Percentiles rank a stretch among this genome's conserved stretches.
phyloP scores from a whole-genome alignment of 2,113 vertebrate genomes.

The Australoheros scitulus region DNA sequence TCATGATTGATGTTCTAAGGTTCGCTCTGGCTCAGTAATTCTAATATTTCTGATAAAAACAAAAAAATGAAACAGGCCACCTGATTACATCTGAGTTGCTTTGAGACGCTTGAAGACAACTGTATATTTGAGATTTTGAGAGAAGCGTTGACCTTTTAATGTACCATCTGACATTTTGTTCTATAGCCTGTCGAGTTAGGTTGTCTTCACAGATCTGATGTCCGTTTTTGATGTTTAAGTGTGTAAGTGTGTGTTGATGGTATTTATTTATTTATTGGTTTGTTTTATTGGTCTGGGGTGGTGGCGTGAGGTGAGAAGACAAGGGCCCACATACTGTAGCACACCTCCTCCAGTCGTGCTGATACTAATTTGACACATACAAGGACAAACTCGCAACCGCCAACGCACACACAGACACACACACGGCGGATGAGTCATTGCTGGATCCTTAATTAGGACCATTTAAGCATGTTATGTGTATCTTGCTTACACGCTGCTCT shows the following conservation, averaged over 20 bases:
- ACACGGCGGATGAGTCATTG: constrained; percentile 52
- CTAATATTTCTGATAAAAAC: not conserved
- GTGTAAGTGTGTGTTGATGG: not conserved
- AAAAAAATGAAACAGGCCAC: not conserved
- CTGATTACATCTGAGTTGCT: not conserved
- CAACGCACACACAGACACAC: not conserved
- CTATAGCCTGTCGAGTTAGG: constrained; percentile 28
- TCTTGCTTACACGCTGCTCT: constrained; percentile 39
- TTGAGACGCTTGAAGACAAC: not conserved
- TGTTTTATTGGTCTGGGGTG: not conserved
- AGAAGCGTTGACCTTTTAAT: constrained; percentile 20
- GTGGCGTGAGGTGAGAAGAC: constrained; percentile 7
- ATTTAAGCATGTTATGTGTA: constrained; percentile 69
- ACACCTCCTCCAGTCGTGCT: constrained; percentile 40
- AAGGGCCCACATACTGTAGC: constrained; percentile 49
- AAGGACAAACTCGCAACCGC: constrained; percentile 40
- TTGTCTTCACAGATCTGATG: constrained; percentile 11
- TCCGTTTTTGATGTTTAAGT: not conserved
- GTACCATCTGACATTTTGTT: constrained; percentile 29
- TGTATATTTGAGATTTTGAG: not conserved
- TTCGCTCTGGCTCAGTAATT: not conserved
- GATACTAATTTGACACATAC: constrained; percentile 51
- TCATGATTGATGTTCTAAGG: not conserved
- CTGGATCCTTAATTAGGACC: constrained; percentile 54
- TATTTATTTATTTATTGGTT: not conserved